phyloP scores from a whole-genome alignment of 2,113 vertebrate genomes.

The Maccullochella peelii region DNA sequence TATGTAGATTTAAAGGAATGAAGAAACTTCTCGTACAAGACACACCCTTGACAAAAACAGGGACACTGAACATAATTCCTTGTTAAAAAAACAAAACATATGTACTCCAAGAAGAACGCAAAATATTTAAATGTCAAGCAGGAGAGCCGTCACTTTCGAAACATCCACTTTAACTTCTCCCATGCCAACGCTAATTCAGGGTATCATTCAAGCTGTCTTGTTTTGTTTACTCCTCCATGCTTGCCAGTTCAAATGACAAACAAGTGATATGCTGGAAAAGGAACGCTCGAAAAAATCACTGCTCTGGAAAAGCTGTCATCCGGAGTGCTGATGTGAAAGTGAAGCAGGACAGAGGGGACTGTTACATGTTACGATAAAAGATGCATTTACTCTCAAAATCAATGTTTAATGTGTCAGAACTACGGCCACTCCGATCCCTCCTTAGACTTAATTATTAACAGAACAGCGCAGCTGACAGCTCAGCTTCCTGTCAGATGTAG shows the following conservation, averaged over 20 bases:
- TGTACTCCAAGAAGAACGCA: conserved; percentile 20
- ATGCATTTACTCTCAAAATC: conserved; percentile 56
- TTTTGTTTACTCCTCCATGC: conserved; percentile 62
- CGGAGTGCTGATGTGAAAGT: conserved; percentile 41
- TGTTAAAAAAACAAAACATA: conserved; percentile 19
- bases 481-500: conserved; percentile 27
- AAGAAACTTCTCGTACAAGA: neutral
- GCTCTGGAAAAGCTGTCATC: conserved; percentile 41
- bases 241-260: conserved; percentile 60
- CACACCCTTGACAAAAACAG: conserved; percentile 24
- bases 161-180: conserved; percentile 54
- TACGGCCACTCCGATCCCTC: conserved; percentile 46
- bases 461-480: conserved; percentile 32
- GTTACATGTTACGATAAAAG: conserved; percentile 55
- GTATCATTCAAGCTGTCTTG: conserved; percentile 50
- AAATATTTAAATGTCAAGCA: conserved; percentile 48
- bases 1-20: neutral
- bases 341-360: conserved; percentile 52
- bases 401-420: conserved; percentile 64
- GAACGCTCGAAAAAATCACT: conserved; percentile 28
- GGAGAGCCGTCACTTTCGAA: conserved; percentile 47
- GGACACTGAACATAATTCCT: neutral
- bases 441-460: conserved; percentile 68
- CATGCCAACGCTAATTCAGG: conserved; percentile 26
- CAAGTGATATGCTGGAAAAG: conserved; percentile 36